Percentiles rank a stretch among this genome's conserved stretches.
These are phyloP conservation scores for Meteorus cinctellus DNA, from an alignment of 2,888 invertebrate species.

Conservation along the genomic window DNA sequence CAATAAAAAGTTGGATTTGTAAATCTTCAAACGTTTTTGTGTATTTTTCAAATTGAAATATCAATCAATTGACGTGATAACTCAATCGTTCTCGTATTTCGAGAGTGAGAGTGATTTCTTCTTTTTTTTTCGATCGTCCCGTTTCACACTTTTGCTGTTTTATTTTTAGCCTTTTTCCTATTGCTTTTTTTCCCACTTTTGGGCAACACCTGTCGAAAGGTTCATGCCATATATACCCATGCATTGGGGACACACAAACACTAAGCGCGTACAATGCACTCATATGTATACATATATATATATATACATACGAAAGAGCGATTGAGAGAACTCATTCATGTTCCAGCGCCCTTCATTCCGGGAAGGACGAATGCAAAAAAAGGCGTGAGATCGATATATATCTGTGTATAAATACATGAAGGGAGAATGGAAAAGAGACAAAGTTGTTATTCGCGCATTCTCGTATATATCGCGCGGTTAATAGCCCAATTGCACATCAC, in stretches of 20 bases:
- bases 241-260: not conserved
- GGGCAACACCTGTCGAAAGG: constrained; percentile 2
- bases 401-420: not conserved
- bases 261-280: not conserved
- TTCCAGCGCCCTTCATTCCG: constrained; percentile 11
- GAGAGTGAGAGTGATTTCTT: not conserved
- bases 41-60: not conserved
- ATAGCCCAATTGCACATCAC: constrained; percentile 23
- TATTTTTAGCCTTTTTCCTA: not conserved
- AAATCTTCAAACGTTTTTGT: not conserved
- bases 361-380: constrained; percentile 8
- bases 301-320: not conserved
- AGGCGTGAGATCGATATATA: constrained; percentile 28
- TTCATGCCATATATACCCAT: not conserved
- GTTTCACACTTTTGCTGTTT: not conserved
- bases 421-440: not conserved
- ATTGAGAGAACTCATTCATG: constrained; percentile 17
- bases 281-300: not conserved
- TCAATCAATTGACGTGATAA: constrained; percentile 1
- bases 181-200: not conserved
- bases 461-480: constrained; percentile 3
- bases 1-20: not conserved
- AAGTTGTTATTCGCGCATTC: not conserved
- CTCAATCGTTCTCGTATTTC: not conserved
- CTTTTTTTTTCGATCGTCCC: not conserved